Conservation (phyloP, 2,888 invertebrate genomes). For the Orthosia incerta region DNA sequence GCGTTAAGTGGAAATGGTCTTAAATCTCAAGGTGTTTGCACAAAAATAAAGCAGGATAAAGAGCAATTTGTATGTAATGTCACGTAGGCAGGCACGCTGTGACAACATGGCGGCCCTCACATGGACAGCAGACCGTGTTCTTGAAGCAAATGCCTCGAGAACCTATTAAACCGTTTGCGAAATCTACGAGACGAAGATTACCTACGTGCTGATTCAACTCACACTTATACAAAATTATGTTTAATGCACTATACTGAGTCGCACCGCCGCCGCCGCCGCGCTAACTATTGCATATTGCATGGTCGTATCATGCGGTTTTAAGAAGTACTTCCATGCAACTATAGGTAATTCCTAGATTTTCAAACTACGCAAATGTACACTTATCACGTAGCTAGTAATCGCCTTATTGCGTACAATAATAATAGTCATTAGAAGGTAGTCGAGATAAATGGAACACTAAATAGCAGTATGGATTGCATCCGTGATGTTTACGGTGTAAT, state of each 20-base stretch:
- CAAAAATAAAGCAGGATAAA: slow-evolving; percentile 77
- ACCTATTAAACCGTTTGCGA: slow-evolving; percentile 77
- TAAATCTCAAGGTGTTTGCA: slow-evolving; percentile 77
- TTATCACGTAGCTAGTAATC: slow-evolving; percentile 58
- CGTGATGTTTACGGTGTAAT: slow-evolving; percentile 69
- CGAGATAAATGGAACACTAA: slow-evolving; percentile 64
- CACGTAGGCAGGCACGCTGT: slow-evolving; percentile 79
- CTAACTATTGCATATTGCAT: slow-evolving; percentile 43
- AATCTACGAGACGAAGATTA: slow-evolving; percentile 69
- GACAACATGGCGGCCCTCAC: slow-evolving; percentile 80
- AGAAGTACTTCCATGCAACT: slow-evolving; percentile 39
- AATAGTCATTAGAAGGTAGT: slow-evolving; percentile 67
- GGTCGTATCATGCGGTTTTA: slow-evolving; percentile 42
- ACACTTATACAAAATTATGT: slow-evolving; percentile 36
- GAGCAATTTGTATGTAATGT: slow-evolving; percentile 77
- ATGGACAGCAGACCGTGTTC: slow-evolving; percentile 75
- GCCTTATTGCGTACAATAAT: slow-evolving; percentile 65
- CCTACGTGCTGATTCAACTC: slow-evolving; percentile 51
- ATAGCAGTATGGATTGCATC: slow-evolving; percentile 65
- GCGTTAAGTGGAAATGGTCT: slow-evolving; percentile 69
- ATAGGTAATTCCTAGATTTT: slow-evolving; percentile 47
- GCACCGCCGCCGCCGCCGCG: slow-evolving; percentile 1
- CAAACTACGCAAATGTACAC: slow-evolving; percentile 50
- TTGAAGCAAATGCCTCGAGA: slow-evolving; percentile 77
- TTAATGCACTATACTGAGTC: slow-evolving; percentile 25